phyloP scores from a whole-genome alignment of 2,888 invertebrate genomes.

The Stenotaenia linearis region DNA sequence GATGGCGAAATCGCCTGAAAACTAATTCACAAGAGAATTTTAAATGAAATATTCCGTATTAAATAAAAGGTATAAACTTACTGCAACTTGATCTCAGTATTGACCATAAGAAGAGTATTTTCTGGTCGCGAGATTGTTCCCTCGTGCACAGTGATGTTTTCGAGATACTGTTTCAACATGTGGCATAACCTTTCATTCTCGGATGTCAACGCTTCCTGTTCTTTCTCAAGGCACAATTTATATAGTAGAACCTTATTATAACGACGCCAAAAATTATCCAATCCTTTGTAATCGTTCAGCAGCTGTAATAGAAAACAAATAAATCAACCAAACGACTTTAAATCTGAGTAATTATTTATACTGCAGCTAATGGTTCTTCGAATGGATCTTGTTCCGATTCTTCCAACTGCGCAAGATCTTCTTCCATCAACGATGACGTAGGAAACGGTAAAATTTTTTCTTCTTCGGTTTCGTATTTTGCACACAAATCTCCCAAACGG shows the following conservation, averaged over 20 bases:
- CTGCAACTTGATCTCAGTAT: background rate
- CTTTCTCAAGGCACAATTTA: slow-evolving; percentile 51
- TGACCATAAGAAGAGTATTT: background rate
- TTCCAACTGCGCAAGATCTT: background rate
- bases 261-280: slow-evolving; percentile 66
- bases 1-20: background rate
- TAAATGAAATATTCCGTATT: background rate
- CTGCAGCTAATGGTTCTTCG: background rate
- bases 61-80: background rate
- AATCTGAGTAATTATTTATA: background rate
- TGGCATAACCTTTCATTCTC: slow-evolving; percentile 58
- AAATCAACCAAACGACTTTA: too few species aligned
- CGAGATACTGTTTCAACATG: background rate
- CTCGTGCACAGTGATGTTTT: background rate
- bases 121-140: background rate
- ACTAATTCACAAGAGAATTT: background rate
- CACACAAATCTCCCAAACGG: background rate
- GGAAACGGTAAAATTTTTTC: background rate
- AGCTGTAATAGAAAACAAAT: background rate
- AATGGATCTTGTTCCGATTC: background rate
- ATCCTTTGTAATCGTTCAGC: slow-evolving; percentile 33
- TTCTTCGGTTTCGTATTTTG: slow-evolving; percentile 7
- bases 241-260: slow-evolving; percentile 56
- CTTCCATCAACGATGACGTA: background rate
- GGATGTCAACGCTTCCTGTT: slow-evolving; percentile 48